Conservation (phyloP, 2,888 invertebrate species). For the Acrobasis suavella region DNA sequence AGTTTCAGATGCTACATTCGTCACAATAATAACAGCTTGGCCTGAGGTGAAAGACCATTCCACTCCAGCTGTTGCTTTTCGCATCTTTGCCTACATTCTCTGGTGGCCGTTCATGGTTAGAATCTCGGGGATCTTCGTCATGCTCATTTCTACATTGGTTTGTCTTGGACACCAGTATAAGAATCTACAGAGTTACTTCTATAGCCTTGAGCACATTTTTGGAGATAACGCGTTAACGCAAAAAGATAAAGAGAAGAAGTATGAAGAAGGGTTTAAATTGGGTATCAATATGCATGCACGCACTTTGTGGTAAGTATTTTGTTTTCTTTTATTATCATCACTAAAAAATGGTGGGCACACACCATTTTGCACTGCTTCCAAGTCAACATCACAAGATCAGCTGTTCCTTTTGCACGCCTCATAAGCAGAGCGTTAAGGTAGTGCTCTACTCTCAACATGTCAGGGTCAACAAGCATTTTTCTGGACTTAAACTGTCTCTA, state of each 20-base stretch:
- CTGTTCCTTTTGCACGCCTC: too few species aligned
- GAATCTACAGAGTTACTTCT: slow-evolving; percentile 55
- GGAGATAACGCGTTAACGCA: slow-evolving; percentile 36
- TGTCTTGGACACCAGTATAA: slow-evolving; percentile 50
- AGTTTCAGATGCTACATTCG: slow-evolving; percentile 43
- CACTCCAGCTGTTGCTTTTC: slow-evolving; percentile 31
- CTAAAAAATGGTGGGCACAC: too few species aligned
- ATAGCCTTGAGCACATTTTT: slow-evolving; percentile 47
- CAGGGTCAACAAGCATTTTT: too few species aligned
- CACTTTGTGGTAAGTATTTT: slow-evolving; percentile 48
- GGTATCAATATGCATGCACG: slow-evolving; percentile 55
- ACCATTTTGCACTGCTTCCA: too few species aligned
- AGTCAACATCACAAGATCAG: too few species aligned
- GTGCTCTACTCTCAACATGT: too few species aligned
- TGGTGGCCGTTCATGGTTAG: slow-evolving; percentile 45
- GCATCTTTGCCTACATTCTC: slow-evolving; percentile 37
- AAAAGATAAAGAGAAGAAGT: slow-evolving; percentile 46
- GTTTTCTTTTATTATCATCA: not conserved
- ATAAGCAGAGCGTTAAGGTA: too few species aligned
- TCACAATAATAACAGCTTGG: slow-evolving; percentile 46
- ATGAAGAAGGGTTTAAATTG: slow-evolving; percentile 46
- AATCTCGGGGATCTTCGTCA: slow-evolving; percentile 34
- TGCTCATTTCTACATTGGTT: slow-evolving; percentile 40
- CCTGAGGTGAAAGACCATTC: slow-evolving; percentile 45
- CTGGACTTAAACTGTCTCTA: too few species aligned